A percentile compares a stretch with the other conserved stretches of the same genome.
Evolutionary conservation across 2,113 vertebrate genomes (phyloP).

Genomic region (Uria lomvia): DNA sequence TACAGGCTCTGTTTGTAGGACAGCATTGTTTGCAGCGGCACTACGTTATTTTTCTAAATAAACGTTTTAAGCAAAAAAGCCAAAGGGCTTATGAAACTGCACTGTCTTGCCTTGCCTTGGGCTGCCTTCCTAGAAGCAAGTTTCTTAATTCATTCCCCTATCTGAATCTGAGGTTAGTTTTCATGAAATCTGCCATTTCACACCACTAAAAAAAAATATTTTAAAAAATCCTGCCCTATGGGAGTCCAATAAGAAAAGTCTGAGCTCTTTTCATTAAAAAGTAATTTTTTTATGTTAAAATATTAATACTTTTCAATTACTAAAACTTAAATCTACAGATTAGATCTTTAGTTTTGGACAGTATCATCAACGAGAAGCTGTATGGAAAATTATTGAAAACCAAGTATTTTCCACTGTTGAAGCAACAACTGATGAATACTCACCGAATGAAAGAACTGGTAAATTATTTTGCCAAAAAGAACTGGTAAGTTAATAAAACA

Average conservation of each 20-base stretch:
- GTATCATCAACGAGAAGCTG: slow-evolving; percentile 74
- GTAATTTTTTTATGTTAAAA: neutral
- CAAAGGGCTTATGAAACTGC: neutral
- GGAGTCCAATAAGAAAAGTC: neutral
- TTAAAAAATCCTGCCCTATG: neutral
- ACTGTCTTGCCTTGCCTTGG: neutral
- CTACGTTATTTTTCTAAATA: neutral
- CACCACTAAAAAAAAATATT: neutral
- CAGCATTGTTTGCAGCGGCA: neutral
- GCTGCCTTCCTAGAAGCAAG: neutral
- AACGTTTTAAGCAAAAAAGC: neutral
- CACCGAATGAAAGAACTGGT: slow-evolving; percentile 78
- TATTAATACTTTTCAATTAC: neutral
- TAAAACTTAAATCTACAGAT: slow-evolving; percentile 70
- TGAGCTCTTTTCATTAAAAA: neutral
- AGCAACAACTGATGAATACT: slow-evolving; percentile 71
- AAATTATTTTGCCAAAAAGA: slow-evolving; percentile 76
- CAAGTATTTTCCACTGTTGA: slow-evolving; percentile 80
- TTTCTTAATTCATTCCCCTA: neutral
- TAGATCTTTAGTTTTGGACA: slow-evolving; percentile 77
- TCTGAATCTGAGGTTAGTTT: neutral
- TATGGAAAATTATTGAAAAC: slow-evolving; percentile 80
- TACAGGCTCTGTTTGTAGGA: neutral
- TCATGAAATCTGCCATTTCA: neutral
- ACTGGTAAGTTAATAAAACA: slow-evolving; percentile 72